These are phyloP conservation scores for Odontocerum albicorne DNA, from an alignment of 2,888 invertebrate species.

Conservation along the genomic window DNA sequence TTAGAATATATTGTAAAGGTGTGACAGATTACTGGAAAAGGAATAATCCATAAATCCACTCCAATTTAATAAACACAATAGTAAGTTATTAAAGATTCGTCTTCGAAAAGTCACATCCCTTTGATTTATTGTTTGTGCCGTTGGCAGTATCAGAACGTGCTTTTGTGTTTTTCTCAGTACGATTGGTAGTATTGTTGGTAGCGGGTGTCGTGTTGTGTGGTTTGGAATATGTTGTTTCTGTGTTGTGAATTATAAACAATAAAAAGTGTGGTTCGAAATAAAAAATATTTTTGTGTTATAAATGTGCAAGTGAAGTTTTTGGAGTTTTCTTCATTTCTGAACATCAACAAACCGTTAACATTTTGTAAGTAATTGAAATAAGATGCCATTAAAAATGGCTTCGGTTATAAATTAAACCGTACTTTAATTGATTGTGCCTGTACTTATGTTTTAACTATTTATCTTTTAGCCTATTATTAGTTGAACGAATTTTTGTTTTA, in stretches of 20 bases:
- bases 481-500: neutral
- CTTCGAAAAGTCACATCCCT: too few relatives aligned
- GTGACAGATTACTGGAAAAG: too few relatives aligned
- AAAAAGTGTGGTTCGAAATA: slow-evolving; percentile 14
- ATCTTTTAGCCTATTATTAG: slow-evolving; percentile 2
- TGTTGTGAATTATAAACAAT: slow-evolving; percentile 24
- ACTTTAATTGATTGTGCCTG: too few relatives aligned
- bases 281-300: slow-evolving; percentile 9
- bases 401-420: slow-evolving; percentile 20
- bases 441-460: slow-evolving; percentile 2
- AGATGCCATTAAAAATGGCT: slow-evolving; percentile 28
- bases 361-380: slow-evolving; percentile 27
- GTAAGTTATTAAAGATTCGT: too few relatives aligned
- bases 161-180: neutral
- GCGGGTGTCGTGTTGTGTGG: slow-evolving; percentile 24
- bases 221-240: slow-evolving; percentile 23
- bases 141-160: neutral
- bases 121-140: neutral
- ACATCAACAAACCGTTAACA: slow-evolving; percentile 4
- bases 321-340: neutral
- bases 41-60: too few relatives aligned
- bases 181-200: slow-evolving; percentile 10
- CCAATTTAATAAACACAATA: too few relatives aligned
- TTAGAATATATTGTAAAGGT: too few relatives aligned
- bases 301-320: slow-evolving; percentile 20